phyloP scores from a whole-genome alignment of 2,113 vertebrate species.

The Cygnus buccinator region DNA sequence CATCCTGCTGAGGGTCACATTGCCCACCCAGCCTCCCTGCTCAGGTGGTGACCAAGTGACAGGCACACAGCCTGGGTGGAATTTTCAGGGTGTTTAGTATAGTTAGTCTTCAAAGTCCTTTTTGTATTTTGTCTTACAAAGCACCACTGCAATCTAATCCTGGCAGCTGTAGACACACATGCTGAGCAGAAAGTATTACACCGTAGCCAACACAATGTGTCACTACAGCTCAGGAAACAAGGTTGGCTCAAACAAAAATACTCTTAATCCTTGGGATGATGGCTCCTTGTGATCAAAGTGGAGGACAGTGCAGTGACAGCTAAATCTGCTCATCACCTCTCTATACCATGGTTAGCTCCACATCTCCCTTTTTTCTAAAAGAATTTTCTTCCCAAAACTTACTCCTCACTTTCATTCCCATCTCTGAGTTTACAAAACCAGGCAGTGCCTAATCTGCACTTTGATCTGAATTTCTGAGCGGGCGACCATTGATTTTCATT shows the following conservation, averaged over 20 bases:
- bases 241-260: not conserved
- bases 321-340: not conserved
- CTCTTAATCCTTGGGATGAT: not conserved
- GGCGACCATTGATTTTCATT: not conserved
- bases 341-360: not conserved
- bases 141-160: not conserved
- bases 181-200: not conserved
- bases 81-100: not conserved
- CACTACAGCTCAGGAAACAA: not conserved
- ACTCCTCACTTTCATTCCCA: not conserved
- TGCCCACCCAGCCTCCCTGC: not conserved
- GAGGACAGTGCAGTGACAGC: not conserved
- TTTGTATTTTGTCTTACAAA: not conserved
- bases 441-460: not conserved
- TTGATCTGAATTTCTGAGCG: not conserved
- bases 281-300: not conserved
- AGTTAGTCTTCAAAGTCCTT: not conserved
- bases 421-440: not conserved
- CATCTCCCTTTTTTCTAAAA: not conserved
- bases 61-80: not conserved
- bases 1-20: fast-evolving
- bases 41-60: not conserved
- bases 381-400: not conserved
- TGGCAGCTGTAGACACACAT: not conserved
- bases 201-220: not conserved